Base-by-base conservation (phyloP, 2,797 vertebrate genomes). In the Clarias laeviceps region DNA sequence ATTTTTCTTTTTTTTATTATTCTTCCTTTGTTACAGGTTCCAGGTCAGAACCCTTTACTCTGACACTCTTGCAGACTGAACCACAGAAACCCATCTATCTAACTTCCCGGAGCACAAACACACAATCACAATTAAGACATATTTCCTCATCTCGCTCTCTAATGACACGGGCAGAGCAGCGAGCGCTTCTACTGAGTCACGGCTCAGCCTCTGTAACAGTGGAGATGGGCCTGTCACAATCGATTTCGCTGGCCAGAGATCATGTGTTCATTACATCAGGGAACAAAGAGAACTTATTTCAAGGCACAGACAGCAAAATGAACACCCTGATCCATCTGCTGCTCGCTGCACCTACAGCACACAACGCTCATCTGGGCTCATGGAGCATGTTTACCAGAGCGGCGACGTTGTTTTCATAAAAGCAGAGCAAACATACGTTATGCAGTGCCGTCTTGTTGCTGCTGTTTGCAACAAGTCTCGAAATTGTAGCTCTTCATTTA, bases 211-310 rank as follows among this genome's bases (percentile, higher is more conserved):
- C 80, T 56, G 74, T 78, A 83, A 83, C 83, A 22, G 77, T 76
- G 82, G 87, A 89, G 85, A 87, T 76, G 74, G 54, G 81, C 77
- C 87, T 88, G 85, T 87, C 86, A 86, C 54, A 82, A 78, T 82
- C 65, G 24, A 88, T 89, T 89, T 86, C 57, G 80, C 66, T 85
- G 83, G 81, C 86, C 78, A 72, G 83, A 86, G 87, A 86, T 88
- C 88, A 84, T 85, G 82, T 87, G 82, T 86, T 89, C 85, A 87
- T 90, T 90, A 91, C 85, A 89, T 70, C 78, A 84, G 82, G 76
- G 83, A 86, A 87, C 74, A 77, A 88, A 82, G 70, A 70, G 72
- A 70, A 89, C 84, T 84, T 77, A 62, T 85, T 82, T 87, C 70
- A 82, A 86, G 79, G 45, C 62, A 87, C 74, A 82, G 79, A 62